Percentiles rank a stretch among this genome's conserved stretches.
These are phyloP conservation scores for Protophormia terraenovae DNA, from an alignment of 2,888 invertebrate species.

Conservation along the genomic window DNA sequence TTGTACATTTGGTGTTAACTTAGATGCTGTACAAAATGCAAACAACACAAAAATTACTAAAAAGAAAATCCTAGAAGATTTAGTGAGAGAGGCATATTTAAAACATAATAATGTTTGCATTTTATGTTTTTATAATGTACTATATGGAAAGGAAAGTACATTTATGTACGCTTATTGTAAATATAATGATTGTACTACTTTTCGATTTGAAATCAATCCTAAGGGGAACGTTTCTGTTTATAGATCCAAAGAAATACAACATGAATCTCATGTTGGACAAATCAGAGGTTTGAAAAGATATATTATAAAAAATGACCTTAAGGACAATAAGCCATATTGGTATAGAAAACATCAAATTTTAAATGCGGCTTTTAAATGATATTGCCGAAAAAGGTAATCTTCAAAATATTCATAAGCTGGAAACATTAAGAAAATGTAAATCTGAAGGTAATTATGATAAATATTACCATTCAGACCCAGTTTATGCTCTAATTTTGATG, in stretches of 20 bases:
- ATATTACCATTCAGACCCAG: neutral
- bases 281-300: neutral
- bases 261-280: neutral
- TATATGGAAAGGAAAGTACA: neutral
- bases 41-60: neutral
- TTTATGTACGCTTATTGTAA: neutral
- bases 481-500: neutral
- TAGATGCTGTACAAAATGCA: too few species aligned
- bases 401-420: constrained; percentile 7
- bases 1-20: too few species aligned
- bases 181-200: constrained; percentile 4
- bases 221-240: neutral
- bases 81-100: neutral
- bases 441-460: neutral
- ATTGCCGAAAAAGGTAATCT: constrained; percentile 9
- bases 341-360: constrained; percentile 5
- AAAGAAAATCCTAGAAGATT: neutral
- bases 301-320: neutral
- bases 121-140: neutral
- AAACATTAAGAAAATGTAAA: constrained; percentile 12
- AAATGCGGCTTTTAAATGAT: neutral
- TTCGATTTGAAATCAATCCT: neutral
- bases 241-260: neutral
- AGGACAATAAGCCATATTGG: neutral
- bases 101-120: constrained; percentile 7